A percentile compares a stretch with the other conserved stretches of the same genome.
Evolutionary conservation across 2,888 invertebrate genomes (phyloP).

Genomic region (Cacoxenus indagator): DNA sequence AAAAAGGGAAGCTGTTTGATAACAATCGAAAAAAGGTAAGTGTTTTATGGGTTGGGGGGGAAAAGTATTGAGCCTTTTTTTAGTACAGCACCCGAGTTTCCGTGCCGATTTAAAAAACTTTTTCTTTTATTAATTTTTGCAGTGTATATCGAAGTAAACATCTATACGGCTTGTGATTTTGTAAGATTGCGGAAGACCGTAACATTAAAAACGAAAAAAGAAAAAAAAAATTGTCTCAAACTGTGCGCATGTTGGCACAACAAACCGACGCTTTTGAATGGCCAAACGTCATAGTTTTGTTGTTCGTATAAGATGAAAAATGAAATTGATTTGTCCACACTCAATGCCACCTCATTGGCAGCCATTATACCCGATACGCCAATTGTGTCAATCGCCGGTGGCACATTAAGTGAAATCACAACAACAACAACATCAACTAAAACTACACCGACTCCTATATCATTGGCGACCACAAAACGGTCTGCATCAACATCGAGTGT

Average conservation of each 20-base stretch:
- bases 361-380: conserved; percentile 64
- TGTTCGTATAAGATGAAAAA: conserved; percentile 61
- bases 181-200: too few relatives aligned
- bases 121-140: too few relatives aligned
- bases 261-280: conserved; percentile 17
- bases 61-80: too few relatives aligned
- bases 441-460: conserved; percentile 59
- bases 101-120: too few relatives aligned
- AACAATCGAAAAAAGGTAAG: too few relatives aligned
- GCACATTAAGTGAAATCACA: conserved; percentile 63
- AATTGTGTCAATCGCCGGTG: conserved; percentile 66
- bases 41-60: too few relatives aligned
- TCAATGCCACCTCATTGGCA: conserved; percentile 33
- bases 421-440: conserved; percentile 66
- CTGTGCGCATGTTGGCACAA: neutral
- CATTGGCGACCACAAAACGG: neutral
- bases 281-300: conserved; percentile 26
- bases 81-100: too few relatives aligned
- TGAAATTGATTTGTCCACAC: conserved; percentile 57
- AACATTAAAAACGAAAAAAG: neutral
- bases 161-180: too few relatives aligned
- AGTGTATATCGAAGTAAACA: too few relatives aligned
- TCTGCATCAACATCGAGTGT: neutral
- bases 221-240: neutral
- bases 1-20: too few relatives aligned